A percentile compares a stretch with the other conserved stretches of the same genome.
Conservation (phyloP, 1,140 invertebrate genomes). For the Mizuhopecten yessoensis region DNA sequence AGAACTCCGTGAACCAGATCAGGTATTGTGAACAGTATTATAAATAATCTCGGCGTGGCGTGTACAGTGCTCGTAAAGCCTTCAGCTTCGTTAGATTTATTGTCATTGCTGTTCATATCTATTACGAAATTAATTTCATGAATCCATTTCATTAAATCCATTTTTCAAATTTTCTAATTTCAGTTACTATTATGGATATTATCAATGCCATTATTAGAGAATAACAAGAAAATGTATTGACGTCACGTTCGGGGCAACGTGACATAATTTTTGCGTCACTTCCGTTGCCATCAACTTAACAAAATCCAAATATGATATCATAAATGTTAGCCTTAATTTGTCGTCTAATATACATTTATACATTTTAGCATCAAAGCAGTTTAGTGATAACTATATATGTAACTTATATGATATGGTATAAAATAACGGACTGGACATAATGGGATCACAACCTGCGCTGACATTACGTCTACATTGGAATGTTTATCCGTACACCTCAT, state of each 20-base stretch:
- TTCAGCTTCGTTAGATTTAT: background rate
- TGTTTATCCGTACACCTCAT: slow-evolving; percentile 15
- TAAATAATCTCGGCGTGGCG: background rate
- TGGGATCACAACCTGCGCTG: slow-evolving; percentile 23
- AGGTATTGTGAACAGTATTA: background rate
- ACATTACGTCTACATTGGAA: slow-evolving; percentile 37
- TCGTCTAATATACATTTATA: no score
- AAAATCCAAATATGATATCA: no score
- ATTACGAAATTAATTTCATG: background rate
- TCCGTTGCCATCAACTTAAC: no score
- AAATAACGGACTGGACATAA: background rate
- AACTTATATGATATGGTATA: background rate
- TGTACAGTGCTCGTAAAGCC: background rate
- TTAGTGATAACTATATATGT: background rate
- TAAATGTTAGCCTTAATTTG: no score
- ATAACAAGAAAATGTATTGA: background rate
- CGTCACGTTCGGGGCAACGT: no score
- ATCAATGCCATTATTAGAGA: background rate
- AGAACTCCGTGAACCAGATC: background rate
- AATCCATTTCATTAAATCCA: background rate
- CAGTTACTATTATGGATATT: background rate
- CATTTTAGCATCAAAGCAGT: no score
- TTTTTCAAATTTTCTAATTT: background rate
- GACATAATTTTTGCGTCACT: no score
- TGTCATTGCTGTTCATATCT: background rate